Evolutionary conservation across 1,140 invertebrate species (phyloP), one percentile per base, ranked within the genome.

Genomic region (Drosophila suzukii): DNA sequence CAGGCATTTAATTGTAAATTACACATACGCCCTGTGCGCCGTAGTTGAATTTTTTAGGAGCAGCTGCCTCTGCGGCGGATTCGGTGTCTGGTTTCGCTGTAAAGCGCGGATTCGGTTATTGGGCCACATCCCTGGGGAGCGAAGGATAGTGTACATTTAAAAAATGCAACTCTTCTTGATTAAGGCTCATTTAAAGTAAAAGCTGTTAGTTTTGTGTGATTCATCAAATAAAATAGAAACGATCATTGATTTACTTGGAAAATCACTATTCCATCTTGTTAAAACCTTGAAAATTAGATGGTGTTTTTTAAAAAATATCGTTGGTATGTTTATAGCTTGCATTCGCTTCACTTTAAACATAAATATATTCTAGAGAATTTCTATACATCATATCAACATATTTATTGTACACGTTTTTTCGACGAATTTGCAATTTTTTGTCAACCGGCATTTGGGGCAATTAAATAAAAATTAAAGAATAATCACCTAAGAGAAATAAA

Each of bases 1-100:
- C 60, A 86, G 72, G 66, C 84, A 83, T 83, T 86, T 89, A 86
- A 86, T 86, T 86, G 83, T 86, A 83, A 83, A 86, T 86, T 86
- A 86, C 83, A 76, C 83, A 86, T 88, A 88, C 84, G 83, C 72
- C 83, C 63, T 59, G 82, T 86, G 84, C 56, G 79, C 84, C 56
- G 79, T 75, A 66, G 70, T 72, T 88, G 57, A 59, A 86, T 83
- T 78, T 85, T 85, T 85, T 68, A 88, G 38, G 34, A 41, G 43
- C 83, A 72, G 56, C 74, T 71, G 38, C 43, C 61, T 27, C 12
- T 30, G 56, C 46, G 63, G 51, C 13, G 60, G 56, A 38, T 67
- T 46, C 46, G 46, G 44, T 30, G 24, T 39, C 50, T 60, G 53
- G 63, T 50, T 54, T 66, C 60, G 59, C 67, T 78, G 80, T 75